Evolutionary conservation across 2,797 vertebrate species (phyloP), one percentile per base, ranked within the genome.

Genomic region (Ara ararauna): DNA sequence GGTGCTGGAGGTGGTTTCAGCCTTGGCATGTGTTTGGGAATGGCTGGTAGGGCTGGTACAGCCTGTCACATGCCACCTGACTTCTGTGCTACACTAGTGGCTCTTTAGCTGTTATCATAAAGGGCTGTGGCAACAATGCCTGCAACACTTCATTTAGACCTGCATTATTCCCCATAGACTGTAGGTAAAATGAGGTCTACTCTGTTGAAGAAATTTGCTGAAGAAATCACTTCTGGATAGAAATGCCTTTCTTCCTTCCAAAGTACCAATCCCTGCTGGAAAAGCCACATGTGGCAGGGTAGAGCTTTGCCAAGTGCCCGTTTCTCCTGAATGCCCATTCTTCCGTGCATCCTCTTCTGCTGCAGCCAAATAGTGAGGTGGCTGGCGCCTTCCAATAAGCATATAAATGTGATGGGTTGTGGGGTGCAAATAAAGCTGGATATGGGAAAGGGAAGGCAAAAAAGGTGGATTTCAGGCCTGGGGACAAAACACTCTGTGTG

Each of bases 301-400:
- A 73, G 64, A 73, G 60, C 40, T 85, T 90, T 84, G 44, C 70
- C 36, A 66, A 48, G 29, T 30, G 40, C 64, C 75, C 2, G 0
- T 77, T 72, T 66, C 30, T 26, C 26, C 47, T 23, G 30, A 47
- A 45, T 4, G 3, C 17, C 32, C 27, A 2, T 44, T 81, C 23
- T 64, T 50, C 40, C 0, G 0, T 47, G 22, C 42, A 32, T 73
- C 20, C 23, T 17, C 1, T 0, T 0, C 9, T 38, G 56, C 73
- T 68, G 32, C 58, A 71, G 53, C 0, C 0, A 24, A 51, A 9
- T 7, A 3, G 20, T 1, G 3, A 45, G 22, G 12, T 38, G 36
- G 16, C 67, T 73, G 42, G 12, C 7, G 19, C 11, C 24, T n/a
- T 85, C 74, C 45, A 44, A 9, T 21, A 24, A 77, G 44, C n/a